Percentiles rank a stretch among this genome's conserved stretches.
phyloP scores from a whole-genome alignment of 2,113 vertebrate genomes.

The Telmatochromis sp. region DNA sequence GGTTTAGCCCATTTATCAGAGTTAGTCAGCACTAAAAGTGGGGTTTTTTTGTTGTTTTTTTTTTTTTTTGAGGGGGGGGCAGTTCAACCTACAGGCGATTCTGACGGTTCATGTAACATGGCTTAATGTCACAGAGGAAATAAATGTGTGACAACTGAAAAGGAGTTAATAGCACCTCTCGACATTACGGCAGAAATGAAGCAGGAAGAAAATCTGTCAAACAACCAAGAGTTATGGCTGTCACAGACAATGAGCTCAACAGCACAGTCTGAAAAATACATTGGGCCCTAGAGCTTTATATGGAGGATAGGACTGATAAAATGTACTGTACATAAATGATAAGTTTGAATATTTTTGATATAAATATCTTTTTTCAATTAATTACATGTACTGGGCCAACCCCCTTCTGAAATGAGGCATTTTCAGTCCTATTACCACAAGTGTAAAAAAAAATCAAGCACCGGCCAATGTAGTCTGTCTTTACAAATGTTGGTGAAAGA shows the following conservation, averaged over 20 bases:
- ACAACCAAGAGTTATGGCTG: background rate
- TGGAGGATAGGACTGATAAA: background rate
- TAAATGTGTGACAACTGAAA: background rate
- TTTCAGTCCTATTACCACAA: background rate
- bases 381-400: background rate
- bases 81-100: background rate
- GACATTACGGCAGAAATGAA: background rate
- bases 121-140: background rate
- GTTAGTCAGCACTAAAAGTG: background rate
- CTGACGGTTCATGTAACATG: background rate
- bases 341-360: background rate
- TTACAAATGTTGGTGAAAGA: background rate
- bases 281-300: background rate
- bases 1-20: background rate
- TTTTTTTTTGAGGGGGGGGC: too few relatives aligned
- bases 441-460: background rate
- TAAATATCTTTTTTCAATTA: background rate
- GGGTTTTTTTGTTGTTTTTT: fast-evolving
- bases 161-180: background rate
- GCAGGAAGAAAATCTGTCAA: background rate
- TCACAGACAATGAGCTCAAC: background rate
- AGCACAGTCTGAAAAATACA: background rate
- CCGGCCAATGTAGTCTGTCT: background rate
- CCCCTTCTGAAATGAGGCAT: background rate
- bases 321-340: background rate